Evolutionary conservation across 2,888 invertebrate species (phyloP).

Genomic region (Eugnorisma glareosa): DNA sequence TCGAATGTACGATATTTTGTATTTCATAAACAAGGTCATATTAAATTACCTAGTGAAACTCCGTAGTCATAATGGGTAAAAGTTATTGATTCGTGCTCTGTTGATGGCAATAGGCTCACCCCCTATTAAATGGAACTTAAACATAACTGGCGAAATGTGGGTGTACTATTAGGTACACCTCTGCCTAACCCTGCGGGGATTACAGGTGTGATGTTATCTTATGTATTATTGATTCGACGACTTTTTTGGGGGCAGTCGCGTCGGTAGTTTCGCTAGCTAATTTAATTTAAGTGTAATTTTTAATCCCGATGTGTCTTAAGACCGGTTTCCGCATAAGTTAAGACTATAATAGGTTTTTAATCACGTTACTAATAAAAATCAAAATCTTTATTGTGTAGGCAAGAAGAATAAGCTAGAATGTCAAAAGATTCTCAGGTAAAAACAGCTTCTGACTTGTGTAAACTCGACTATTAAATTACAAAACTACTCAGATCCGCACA

Average conservation of each 20-base stretch:
- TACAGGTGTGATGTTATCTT: too few species aligned
- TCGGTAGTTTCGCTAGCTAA: neutral
- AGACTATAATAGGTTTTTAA: neutral
- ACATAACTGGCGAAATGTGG: too few species aligned
- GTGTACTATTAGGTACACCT: too few species aligned
- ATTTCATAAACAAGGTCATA: neutral
- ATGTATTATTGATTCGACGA: neutral
- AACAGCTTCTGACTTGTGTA: neutral
- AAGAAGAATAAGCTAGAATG: neutral
- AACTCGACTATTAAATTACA: slow-evolving; percentile 7
- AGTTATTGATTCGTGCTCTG: neutral
- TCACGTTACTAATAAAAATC: neutral
- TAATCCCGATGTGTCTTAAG: neutral
- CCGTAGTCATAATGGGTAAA: neutral
- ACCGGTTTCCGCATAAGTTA: neutral
- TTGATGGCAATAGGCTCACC: too few species aligned
- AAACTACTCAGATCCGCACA: slow-evolving; percentile 14
- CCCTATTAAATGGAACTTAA: too few species aligned
- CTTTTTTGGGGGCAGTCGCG: neutral
- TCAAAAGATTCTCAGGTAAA: neutral
- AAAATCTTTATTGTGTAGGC: neutral
- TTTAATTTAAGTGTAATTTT: neutral
- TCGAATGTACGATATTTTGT: slow-evolving; percentile 21
- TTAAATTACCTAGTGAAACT: neutral
- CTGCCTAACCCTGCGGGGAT: too few species aligned